Conservation (phyloP, 2,113 vertebrate species). For the Myrmecophaga tridactyla region DNA sequence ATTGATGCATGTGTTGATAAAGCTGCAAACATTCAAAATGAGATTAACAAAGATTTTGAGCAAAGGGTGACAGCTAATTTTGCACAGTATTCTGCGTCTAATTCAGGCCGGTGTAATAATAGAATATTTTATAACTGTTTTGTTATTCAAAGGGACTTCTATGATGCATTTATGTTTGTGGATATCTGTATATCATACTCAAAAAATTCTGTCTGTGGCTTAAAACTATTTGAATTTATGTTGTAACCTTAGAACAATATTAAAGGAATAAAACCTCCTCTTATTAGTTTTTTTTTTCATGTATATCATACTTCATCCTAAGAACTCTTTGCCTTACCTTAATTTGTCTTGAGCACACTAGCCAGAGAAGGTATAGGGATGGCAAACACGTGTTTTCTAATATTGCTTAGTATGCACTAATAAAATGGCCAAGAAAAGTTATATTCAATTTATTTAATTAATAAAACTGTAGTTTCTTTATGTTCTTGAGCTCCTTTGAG, state of each 20-base stretch:
- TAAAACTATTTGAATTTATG: slow-evolving; percentile 69
- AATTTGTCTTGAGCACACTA: slow-evolving; percentile 68
- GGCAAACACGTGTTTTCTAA: slow-evolving; percentile 31
- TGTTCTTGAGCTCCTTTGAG: slow-evolving; percentile 82
- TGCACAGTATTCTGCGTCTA: slow-evolving; percentile 96
- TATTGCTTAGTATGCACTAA: slow-evolving; percentile 42
- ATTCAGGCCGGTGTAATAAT: slow-evolving; percentile 96
- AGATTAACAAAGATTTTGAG: slow-evolving; percentile 99
- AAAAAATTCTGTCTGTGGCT: slow-evolving; percentile 71
- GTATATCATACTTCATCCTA: slow-evolving; percentile 65
- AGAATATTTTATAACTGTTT: slow-evolving; percentile 93
- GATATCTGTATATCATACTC: slow-evolving; percentile 72
- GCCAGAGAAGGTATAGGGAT: slow-evolving; percentile 59
- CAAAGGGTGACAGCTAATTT: slow-evolving; percentile 99
- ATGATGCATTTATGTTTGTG: slow-evolving; percentile 79
- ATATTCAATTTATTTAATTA: slow-evolving; percentile 79
- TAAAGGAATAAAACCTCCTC: slow-evolving; percentile 40
- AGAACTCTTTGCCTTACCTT: slow-evolving; percentile 64
- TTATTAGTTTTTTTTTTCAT: slow-evolving; percentile 60
- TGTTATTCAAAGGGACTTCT: slow-evolving; percentile 85
- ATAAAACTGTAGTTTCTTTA: slow-evolving; percentile 85
- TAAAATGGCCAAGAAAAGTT: slow-evolving; percentile 70
- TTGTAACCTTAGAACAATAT: slow-evolving; percentile 63
- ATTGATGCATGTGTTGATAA: slow-evolving; percentile 99
- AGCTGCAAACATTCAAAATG: slow-evolving; percentile 99